Evolutionary conservation across 1,140 invertebrate genomes (phyloP), one percentile per base, ranked within the genome.

Genomic region (Drosophila tropicalis): DNA sequence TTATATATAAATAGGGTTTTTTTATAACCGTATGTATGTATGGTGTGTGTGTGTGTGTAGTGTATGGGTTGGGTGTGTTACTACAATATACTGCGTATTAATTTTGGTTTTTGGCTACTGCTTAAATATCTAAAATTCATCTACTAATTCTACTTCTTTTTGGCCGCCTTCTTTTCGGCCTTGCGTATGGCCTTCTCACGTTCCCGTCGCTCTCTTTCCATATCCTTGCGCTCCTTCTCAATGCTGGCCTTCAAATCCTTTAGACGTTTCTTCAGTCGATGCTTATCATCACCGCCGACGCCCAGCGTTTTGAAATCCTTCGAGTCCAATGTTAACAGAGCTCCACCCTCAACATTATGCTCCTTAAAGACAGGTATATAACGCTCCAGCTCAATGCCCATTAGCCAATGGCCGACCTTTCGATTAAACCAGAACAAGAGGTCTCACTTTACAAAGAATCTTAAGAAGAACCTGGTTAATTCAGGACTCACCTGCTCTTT

Each of bases 391-490:
- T 96, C 96, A 55, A 97, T 93, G 10, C 94, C 94, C 70, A 96
- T 93, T 51, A 98, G 93, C 97, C 97, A 98, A 90, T 98, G 96
- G 91, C 96, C 96, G 2, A 98, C 97, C 96, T 97, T 44, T 15
- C 5, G 0, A 15, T 36, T 3, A 1, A 5, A 29, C 7, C 13
- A 22, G 6, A 25, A 15, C 10, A 22, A 17, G 0, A 34, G 19
- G 0, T 47, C 25, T 39, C 2, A n/a, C 5, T 25, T 25, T 32
- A 0, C 2, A 29, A n/a, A n/a, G n/a, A n/a, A 40, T 15, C 17
- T 19, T 4, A 0, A 47, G 54, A 29, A 6, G 54, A 34, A 5
- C 12, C 19, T 6, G 2, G 1, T 17, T 3, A n/a, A 12, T 58
- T 58, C 4, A 7, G 3, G n/a, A 22, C 91, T 15, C 10, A 96